phyloP scores from a whole-genome alignment of 2,113 vertebrate species.

The Otocyon megalotis region DNA sequence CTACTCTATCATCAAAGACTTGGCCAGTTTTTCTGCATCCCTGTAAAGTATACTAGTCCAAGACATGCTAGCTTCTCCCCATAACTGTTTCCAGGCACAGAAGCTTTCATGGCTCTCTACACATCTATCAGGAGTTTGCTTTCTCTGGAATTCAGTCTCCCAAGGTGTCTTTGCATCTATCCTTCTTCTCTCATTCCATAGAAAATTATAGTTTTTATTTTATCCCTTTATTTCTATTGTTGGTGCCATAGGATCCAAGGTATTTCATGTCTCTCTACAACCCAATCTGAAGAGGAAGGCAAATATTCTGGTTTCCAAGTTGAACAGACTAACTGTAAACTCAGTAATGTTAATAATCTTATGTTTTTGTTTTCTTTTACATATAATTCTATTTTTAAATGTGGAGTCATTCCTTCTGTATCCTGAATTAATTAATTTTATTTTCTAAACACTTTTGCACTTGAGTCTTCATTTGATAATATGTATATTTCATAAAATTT shows the following conservation, averaged over 20 bases:
- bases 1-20: neutral
- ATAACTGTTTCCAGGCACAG: neutral
- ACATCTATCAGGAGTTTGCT: neutral
- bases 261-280: neutral
- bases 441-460: neutral
- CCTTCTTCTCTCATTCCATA: neutral
- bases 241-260: neutral
- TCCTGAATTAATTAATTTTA: neutral
- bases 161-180: neutral
- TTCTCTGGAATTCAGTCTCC: neutral
- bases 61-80: neutral
- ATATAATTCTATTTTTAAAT: neutral
- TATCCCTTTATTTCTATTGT: neutral
- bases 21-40: neutral
- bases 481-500: neutral
- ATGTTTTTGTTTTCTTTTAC: neutral
- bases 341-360: neutral
- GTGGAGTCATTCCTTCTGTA: neutral
- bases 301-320: neutral
- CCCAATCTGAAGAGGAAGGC: neutral
- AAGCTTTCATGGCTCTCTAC: neutral
- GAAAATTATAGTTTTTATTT: neutral
- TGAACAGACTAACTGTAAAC: neutral
- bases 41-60: neutral
- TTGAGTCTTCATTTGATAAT: neutral